A percentile compares a stretch with the other conserved stretches of the same genome.
Conservation (phyloP, 2,888 invertebrate genomes). For the Leptarthrus brevirostris region DNA sequence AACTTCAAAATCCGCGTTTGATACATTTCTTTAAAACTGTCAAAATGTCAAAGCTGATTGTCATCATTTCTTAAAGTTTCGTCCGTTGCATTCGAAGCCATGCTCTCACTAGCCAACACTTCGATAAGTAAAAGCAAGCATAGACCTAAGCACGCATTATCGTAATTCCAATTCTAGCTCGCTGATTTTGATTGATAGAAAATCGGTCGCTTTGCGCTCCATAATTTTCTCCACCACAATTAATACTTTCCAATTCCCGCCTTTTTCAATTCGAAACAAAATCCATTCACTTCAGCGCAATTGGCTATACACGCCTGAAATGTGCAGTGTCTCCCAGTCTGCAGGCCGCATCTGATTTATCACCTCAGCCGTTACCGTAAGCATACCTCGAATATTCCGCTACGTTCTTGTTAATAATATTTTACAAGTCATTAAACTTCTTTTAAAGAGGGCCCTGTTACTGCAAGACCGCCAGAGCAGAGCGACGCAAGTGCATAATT, state of each 20-base stretch:
- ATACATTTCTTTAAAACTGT: no score
- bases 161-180: no score
- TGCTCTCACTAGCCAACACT: no score
- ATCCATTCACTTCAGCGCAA: conserved; percentile 4
- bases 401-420: conserved; percentile 27
- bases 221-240: background rate
- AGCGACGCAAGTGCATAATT: background rate
- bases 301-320: conserved; percentile 16
- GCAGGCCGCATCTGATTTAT: conserved; percentile 17
- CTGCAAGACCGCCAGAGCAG: background rate
- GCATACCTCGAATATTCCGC: background rate
- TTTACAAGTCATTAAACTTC: conserved; percentile 28
- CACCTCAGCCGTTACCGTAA: background rate
- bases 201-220: no score
- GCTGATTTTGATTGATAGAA: no score
- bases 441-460: background rate
- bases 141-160: no score
- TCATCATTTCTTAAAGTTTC: no score
- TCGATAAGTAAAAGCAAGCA: no score
- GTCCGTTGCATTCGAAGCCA: no score
- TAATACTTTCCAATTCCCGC: conserved; percentile 34
- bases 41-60: no score
- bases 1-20: no score
- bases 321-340: background rate
- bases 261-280: conserved; percentile 38